These are phyloP conservation scores for Megalopta genalis DNA, from an alignment of 1,140 invertebrate genomes.

Conservation along the genomic window DNA sequence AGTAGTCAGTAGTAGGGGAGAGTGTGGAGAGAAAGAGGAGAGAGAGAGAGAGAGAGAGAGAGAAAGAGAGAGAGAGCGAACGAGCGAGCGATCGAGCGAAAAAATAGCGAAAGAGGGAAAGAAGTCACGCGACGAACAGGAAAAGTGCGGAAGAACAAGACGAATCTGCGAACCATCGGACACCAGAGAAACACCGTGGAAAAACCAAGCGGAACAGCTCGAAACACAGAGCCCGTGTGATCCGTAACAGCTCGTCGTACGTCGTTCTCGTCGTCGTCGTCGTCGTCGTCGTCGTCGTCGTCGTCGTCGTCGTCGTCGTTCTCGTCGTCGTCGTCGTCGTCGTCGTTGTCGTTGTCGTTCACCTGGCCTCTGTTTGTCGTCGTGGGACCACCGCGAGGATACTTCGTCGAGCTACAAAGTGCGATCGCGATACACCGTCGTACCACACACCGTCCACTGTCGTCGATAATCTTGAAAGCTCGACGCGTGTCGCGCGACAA, in stretches of 20 bases:
- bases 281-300: slow-evolving; percentile 39
- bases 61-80: not conserved
- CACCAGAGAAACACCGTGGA: slow-evolving; percentile 36
- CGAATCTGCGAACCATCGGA: not conserved
- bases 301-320: slow-evolving; percentile 40
- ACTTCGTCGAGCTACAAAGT: slow-evolving; percentile 1
- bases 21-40: slow-evolving; percentile 61
- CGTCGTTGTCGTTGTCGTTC: slow-evolving; percentile 34
- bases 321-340: slow-evolving; percentile 35
- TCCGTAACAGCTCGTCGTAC: slow-evolving; percentile 24
- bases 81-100: slow-evolving; percentile 20
- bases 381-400: slow-evolving; percentile 43
- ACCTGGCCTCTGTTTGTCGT: slow-evolving; percentile 30
- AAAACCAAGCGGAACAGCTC: slow-evolving; percentile 26
- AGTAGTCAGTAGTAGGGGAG: slow-evolving; percentile 80
- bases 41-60: slow-evolving; percentile 41
- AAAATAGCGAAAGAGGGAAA: not conserved
- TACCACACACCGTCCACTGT: slow-evolving; percentile 19
- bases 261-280: slow-evolving; percentile 4
- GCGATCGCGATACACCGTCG: slow-evolving; percentile 18
- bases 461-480: slow-evolving; percentile 46
- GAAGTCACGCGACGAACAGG: slow-evolving; percentile 5
- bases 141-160: slow-evolving; percentile 9
- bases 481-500: slow-evolving; percentile 43
- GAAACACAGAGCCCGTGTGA: slow-evolving; percentile 49